Evolutionary conservation across 64 coral and sea anemone genomes (phyloP), one percentile per base, ranked within the genome.

Genomic region (Exaiptasia diaphana): DNA sequence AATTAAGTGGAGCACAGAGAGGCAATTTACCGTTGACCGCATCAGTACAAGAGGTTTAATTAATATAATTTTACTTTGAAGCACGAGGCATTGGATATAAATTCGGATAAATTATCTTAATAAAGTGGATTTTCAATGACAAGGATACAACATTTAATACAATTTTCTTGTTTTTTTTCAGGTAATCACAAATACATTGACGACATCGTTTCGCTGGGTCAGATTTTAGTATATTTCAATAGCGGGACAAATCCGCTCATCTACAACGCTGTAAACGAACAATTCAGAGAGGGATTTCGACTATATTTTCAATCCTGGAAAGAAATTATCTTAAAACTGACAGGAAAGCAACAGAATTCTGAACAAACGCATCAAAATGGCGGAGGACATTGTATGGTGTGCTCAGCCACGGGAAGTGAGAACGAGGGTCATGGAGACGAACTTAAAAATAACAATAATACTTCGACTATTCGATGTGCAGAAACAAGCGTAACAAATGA

Each of bases 141-240:
- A n/a, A n/a, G n/a, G n/a, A n/a, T n/a, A n/a, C n/a, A n/a, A n/a
- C n/a, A n/a, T n/a, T n/a, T n/a, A n/a, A n/a, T n/a, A n/a, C n/a
- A n/a, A n/a, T n/a, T n/a, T n/a, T 32, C 12, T 34, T 33, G 10
- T 26, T 45, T 29, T n/a, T 68, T 44, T n/a, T 41, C 15, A 83
- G 78, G 4, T 21, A n/a, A 53, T 11, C 5, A 67, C 31, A 34
- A 42, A 18, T 26, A 81, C 67, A 50, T 59, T 4, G 6, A n/a
- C 1, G 30, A 69, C 11, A 95, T 95, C 67, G 55, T 72, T 5
- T 44, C 86, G 35, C 56, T 95, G 0, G 86, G 86, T 43, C 91
- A 95, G 74, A 95, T 95, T 50, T 74, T 88, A 55, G 91, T 95
- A 24, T 95, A 95, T 41, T 60, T 83, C 24, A 95, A 95, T 65